A percentile compares a stretch with the other conserved stretches of the same genome.
Conservation (phyloP, 2,797 vertebrate genomes). For the Hoplostethus atlanticus region DNA sequence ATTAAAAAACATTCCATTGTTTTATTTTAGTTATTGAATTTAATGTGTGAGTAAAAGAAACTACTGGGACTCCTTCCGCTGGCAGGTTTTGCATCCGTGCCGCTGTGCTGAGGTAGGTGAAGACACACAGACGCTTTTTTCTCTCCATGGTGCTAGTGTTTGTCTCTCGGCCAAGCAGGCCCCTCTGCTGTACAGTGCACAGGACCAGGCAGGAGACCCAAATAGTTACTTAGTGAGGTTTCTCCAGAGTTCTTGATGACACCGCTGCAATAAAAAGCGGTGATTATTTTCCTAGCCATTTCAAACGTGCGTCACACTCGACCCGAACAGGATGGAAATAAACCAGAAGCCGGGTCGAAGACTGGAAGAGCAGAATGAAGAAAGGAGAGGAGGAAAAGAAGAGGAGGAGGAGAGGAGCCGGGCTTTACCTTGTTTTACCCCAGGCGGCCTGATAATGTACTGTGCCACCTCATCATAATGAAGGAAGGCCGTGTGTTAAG, state of each 20-base stretch:
- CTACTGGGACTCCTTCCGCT: too few species aligned
- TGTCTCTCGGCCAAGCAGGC: constrained; percentile 40
- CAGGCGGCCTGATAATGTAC: constrained; percentile 43
- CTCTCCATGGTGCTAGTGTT: constrained; percentile 40
- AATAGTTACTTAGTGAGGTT: constrained; percentile 61
- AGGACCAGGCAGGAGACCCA: constrained; percentile 44
- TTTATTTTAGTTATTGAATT: too few species aligned
- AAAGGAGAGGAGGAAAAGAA: constrained; percentile 5
- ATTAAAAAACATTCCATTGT: too few species aligned
- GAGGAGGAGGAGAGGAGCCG: constrained; percentile 19
- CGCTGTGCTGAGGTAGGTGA: too few species aligned
- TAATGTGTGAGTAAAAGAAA: too few species aligned
- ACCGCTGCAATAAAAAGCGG: constrained; percentile 69
- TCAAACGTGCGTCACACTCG: constrained; percentile 75
- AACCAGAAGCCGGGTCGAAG: constrained; percentile 57
- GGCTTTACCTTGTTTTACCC: constrained; percentile 49
- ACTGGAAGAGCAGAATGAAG: constrained; percentile 29
- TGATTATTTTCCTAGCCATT: constrained; percentile 75
- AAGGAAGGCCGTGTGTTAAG: constrained; percentile 27
- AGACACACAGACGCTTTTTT: constrained; percentile 15
- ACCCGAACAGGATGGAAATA: constrained; percentile 68
- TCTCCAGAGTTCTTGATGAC: constrained; percentile 60
- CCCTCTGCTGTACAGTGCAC: constrained; percentile 50
- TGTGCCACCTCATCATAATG: constrained; percentile 21
- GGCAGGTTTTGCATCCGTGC: too few species aligned